Evolutionary conservation across 2,113 vertebrate species (phyloP).

Genomic region (Misgurnus mizolepis): DNA sequence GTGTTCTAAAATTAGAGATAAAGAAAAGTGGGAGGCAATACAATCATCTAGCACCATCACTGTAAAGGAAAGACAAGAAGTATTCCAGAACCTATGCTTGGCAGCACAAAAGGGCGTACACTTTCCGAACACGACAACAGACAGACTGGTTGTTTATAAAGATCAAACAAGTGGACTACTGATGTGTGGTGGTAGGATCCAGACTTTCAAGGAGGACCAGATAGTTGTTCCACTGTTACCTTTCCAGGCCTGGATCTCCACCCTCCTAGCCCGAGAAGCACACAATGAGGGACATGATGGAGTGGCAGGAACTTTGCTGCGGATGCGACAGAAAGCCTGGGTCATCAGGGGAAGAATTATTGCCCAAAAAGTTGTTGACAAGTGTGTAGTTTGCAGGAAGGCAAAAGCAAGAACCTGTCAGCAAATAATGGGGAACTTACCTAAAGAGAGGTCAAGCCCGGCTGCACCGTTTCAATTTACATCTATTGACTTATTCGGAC

Average conservation of each 20-base stretch:
- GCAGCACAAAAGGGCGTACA: background rate
- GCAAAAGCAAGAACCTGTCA: background rate
- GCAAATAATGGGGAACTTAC: background rate
- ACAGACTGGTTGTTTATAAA: background rate
- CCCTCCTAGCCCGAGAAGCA: background rate
- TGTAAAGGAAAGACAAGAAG: background rate
- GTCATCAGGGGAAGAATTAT: background rate
- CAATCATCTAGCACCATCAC: background rate
- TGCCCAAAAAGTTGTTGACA: background rate
- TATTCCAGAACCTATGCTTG: background rate
- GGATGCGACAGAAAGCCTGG: background rate
- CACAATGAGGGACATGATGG: background rate
- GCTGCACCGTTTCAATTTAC: background rate
- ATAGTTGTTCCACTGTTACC: background rate
- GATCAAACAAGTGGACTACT: background rate
- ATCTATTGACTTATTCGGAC: background rate
- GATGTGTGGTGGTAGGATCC: background rate
- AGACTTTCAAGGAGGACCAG: background rate
- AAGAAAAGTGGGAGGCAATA: slow-evolving; percentile 3
- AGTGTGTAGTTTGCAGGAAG: background rate
- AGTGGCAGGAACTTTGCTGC: background rate
- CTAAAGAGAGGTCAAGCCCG: background rate
- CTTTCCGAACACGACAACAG: background rate
- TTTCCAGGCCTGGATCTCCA: background rate
- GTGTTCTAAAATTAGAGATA: background rate